Evolutionary conservation across 1,140 invertebrate species (phyloP), one percentile per base, ranked within the genome.

Genomic region (Zophobas morio): DNA sequence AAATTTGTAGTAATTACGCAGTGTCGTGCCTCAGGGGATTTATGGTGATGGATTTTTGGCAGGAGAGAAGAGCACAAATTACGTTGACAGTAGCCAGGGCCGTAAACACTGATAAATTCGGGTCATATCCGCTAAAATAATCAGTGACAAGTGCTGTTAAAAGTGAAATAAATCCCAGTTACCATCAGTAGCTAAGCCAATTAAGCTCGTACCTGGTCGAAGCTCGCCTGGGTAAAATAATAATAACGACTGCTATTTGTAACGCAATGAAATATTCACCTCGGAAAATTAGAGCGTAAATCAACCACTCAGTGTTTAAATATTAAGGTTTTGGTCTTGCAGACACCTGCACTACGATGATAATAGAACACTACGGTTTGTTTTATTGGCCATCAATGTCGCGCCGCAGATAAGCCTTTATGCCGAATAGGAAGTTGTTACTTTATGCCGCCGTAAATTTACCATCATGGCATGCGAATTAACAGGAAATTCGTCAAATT

Each of bases 161-260:
- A 79, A 76, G 77, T 60, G 78, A 78, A 79, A 83, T 83, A 83
- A 82, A 83, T 83, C 79, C 78, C 76, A 70, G 77, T 80, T 83
- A 81, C 73, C 75, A 81, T 79, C 79, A 78, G 77, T 77, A 80
- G 80, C 78, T 79, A 78, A 80, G 79, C 82, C 82, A 83, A 83
- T 83, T 83, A 83, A 77, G 76, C 77, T 71, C 71, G 73, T 77
- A 56, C 75, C 75, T 77, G 71, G 75, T 60, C 73, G 72, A 78
- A 77, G 66, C 70, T 57, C 75, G 72, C 76, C 46, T 46, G 74
- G 78, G 74, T 78, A 77, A 81, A 80, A 81, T 79, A 82, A 82
- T 81, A 82, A 82, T 81, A 81, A 82, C 80, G 79, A 80, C 66
- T 75, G 63, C 80, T 78, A 82, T 82, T 82, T 82, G 80, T 82